Evolutionary conservation across 2,888 invertebrate genomes (phyloP).

Genomic region (Plemyria rubiginata): DNA sequence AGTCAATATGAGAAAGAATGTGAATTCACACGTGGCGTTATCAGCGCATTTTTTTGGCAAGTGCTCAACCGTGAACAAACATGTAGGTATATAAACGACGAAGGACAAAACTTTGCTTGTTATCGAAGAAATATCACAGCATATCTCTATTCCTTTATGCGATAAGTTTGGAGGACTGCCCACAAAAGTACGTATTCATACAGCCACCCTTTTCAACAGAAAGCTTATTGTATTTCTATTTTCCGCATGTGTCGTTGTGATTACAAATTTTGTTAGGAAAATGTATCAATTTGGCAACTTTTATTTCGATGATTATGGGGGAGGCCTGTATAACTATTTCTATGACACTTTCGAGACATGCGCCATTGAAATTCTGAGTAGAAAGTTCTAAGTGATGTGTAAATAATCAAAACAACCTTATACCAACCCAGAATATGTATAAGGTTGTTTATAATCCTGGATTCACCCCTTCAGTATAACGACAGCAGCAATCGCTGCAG

Average conservation of each 20-base stretch:
- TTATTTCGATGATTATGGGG: too few species aligned
- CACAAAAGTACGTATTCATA: slow-evolving; percentile 41
- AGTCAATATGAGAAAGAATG: slow-evolving; percentile 32
- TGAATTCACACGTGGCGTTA: slow-evolving; percentile 40
- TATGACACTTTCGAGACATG: too few species aligned
- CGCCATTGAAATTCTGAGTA: too few species aligned
- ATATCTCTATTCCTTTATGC: slow-evolving; percentile 72
- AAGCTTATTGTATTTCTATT: slow-evolving; percentile 24
- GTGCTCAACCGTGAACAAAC: slow-evolving; percentile 54
- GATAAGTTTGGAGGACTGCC: slow-evolving; percentile 69
- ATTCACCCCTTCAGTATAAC: slow-evolving; percentile 25
- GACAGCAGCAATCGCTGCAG: slow-evolving; percentile 33
- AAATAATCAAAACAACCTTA: not conserved
- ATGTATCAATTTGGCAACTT: too few species aligned
- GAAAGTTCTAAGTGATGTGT: too few species aligned
- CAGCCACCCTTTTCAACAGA: slow-evolving; percentile 39
- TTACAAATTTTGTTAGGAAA: not conserved
- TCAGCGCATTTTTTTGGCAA: slow-evolving; percentile 50
- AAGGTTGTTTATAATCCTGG: slow-evolving; percentile 12
- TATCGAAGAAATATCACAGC: slow-evolving; percentile 79
- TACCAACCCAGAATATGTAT: slow-evolving; percentile 3
- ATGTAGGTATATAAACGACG: slow-evolving; percentile 50
- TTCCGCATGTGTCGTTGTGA: not conserved
- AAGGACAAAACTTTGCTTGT: slow-evolving; percentile 77
- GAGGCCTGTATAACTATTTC: too few species aligned